These are phyloP conservation scores for Tetramorium alpestre DNA, from an alignment of 1,140 invertebrate species.

Conservation along the genomic window DNA sequence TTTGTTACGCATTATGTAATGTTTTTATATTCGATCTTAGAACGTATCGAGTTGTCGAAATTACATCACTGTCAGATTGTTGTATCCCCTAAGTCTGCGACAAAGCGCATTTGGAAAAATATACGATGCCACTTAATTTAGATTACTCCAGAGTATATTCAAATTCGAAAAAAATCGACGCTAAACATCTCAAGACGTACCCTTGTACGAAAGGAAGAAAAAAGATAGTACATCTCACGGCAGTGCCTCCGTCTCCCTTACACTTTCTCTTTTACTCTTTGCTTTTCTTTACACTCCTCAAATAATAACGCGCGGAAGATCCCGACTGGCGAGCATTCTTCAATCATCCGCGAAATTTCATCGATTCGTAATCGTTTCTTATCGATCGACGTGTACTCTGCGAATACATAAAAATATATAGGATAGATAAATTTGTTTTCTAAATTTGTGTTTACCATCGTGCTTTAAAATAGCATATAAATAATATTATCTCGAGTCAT, in stretches of 20 bases:
- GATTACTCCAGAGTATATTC: neutral
- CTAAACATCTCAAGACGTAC: conserved; percentile 20
- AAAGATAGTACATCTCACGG: conserved; percentile 62
- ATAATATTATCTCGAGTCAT: neutral
- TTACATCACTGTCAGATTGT: neutral
- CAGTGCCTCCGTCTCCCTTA: conserved; percentile 68
- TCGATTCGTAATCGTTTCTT: conserved; percentile 36
- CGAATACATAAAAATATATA: conserved; percentile 54
- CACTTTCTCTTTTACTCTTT: conserved; percentile 63
- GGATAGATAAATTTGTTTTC: neutral
- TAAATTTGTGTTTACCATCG: neutral
- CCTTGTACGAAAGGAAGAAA: conserved; percentile 51
- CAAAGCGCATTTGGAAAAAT: neutral
- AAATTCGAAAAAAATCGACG: conserved; percentile 21
- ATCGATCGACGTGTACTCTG: conserved; percentile 51
- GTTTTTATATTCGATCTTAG: neutral
- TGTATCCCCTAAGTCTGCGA: conserved; percentile 30
- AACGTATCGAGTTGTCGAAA: neutral
- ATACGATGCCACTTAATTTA: neutral
- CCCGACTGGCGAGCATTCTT: conserved; percentile 50
- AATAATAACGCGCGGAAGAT: conserved; percentile 52
- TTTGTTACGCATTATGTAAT: conserved; percentile 40
- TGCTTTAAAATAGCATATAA: neutral
- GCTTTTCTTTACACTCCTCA: conserved; percentile 47
- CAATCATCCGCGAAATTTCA: conserved; percentile 45